phyloP scores from a whole-genome alignment of 2,113 vertebrate genomes.

The Natator depressus region DNA sequence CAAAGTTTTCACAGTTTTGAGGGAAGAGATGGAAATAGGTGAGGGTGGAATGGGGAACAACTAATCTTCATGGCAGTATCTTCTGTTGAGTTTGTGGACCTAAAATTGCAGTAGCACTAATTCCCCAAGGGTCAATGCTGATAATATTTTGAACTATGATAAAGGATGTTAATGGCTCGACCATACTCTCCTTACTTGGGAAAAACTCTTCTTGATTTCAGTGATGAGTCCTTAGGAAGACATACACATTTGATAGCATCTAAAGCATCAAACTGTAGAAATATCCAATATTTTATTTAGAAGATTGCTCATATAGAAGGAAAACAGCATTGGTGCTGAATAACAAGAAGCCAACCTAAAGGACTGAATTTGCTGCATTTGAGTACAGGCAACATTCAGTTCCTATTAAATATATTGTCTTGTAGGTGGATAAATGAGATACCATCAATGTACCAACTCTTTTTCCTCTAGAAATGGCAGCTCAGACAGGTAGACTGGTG shows the following conservation, averaged over 20 bases:
- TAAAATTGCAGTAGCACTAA: not conserved
- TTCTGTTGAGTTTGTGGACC: not conserved
- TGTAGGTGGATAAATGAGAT: not conserved
- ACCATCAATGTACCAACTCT: not conserved
- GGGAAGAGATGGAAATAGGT: not conserved
- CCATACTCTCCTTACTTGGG: not conserved
- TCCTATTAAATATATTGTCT: not conserved
- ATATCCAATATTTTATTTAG: not conserved
- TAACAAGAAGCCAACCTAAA: not conserved
- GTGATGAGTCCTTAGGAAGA: not conserved
- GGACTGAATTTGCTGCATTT: not conserved
- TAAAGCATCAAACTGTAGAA: not conserved
- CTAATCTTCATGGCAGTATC: not conserved
- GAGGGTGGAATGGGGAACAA: not conserved
- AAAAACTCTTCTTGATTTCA: not conserved
- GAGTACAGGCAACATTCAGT: not conserved
- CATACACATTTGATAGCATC: no score
- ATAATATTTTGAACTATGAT: not conserved
- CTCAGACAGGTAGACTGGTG: not conserved
- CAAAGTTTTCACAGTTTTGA: not conserved
- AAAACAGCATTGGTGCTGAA: not conserved
- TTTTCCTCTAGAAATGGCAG: not conserved
- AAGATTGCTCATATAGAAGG: not conserved
- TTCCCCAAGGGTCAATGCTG: not conserved
- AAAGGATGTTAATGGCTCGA: not conserved